Evolutionary conservation across 1,140 invertebrate genomes (phyloP).

Genomic region (Scaptomyza montana): DNA sequence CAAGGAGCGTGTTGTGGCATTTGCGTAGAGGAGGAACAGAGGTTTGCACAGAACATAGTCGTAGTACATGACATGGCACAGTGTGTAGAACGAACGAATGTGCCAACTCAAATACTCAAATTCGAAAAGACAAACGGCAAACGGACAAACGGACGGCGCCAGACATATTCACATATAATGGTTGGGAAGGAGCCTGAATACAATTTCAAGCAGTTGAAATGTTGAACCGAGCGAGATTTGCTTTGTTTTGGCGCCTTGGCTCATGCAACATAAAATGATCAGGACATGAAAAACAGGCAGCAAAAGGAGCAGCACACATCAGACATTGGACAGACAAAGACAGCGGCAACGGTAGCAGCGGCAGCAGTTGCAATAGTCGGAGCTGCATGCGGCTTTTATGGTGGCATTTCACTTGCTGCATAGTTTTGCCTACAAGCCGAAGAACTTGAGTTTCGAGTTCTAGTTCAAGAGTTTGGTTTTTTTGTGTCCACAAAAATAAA

Average conservation of each 20-base stretch:
- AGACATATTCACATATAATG: conserved; percentile 8
- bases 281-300: conserved; percentile 24
- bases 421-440: conserved; percentile 32
- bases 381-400: conserved; percentile 48
- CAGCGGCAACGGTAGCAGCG: background rate
- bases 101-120: conserved; percentile 63
- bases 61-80: conserved; percentile 6
- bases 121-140: conserved; percentile 67
- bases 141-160: conserved; percentile 21
- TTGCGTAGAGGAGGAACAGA: background rate
- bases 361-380: conserved; percentile 29
- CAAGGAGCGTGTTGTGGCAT: conserved; percentile 39
- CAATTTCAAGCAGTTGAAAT: conserved; percentile 75
- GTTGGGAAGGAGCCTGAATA: conserved; percentile 55
- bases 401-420: conserved; percentile 54
- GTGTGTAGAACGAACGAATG: conserved; percentile 3
- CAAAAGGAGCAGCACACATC: conserved; percentile 25
- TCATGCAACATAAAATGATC: conserved; percentile 54
- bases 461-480: background rate
- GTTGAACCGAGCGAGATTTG: conserved; percentile 62
- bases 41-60: background rate
- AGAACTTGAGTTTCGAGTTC: conserved; percentile 16
- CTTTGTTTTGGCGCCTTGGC: conserved; percentile 72
- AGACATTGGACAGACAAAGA: background rate
- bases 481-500: conserved; percentile 67